A percentile compares a stretch with the other conserved stretches of the same genome.
Conservation (phyloP, 2,113 vertebrate species). For the Sclerurus mexicanus region DNA sequence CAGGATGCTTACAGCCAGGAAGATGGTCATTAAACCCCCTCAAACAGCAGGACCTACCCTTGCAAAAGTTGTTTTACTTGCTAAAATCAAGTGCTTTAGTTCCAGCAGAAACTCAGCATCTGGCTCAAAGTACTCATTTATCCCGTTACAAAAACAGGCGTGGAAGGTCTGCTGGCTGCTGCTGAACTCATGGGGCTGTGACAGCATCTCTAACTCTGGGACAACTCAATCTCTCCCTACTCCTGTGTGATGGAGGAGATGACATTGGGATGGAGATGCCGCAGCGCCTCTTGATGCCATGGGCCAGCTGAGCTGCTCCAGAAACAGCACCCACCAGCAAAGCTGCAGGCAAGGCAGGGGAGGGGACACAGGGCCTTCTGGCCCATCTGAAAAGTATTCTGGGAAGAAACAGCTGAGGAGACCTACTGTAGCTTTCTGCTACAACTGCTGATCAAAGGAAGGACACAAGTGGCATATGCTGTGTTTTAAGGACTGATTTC, state of each 20-base stretch:
- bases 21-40: not conserved
- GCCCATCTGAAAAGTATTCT: not conserved
- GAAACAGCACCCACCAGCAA: not conserved
- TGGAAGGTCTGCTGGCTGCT: not conserved
- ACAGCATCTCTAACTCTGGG: not conserved
- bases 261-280: not conserved
- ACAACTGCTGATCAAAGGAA: not conserved
- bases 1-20: not conserved
- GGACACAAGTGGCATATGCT: not conserved
- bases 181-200: not conserved
- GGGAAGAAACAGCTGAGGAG: not conserved
- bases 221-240: accelerated
- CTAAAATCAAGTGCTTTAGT: not conserved
- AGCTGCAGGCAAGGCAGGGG: not conserved
- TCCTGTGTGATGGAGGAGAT: not conserved
- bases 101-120: not conserved
- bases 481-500: not conserved
- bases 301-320: not conserved
- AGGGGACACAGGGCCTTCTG: not conserved
- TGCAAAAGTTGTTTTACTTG: not conserved
- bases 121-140: not conserved
- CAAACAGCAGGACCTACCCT: not conserved
- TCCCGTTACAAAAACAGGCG: not conserved
- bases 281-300: not conserved
- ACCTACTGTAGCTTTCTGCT: not conserved